A percentile compares a stretch with the other conserved stretches of the same genome.
Evolutionary conservation across 2,113 vertebrate species (phyloP).

Genomic region (Hiodon alosoides): DNA sequence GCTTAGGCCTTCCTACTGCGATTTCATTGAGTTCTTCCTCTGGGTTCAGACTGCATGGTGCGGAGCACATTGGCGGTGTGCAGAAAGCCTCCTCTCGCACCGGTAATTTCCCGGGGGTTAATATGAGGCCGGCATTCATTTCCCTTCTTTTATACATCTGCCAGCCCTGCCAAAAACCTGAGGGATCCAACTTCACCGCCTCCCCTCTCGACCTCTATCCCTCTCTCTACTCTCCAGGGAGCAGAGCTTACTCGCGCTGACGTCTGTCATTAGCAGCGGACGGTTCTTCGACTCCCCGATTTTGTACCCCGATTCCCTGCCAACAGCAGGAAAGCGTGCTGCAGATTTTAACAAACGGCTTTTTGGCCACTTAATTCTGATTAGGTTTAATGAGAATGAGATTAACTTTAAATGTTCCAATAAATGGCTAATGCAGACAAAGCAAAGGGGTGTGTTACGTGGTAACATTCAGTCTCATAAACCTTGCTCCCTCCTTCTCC

Average conservation of each 20-base stretch:
- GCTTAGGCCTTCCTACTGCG: neutral
- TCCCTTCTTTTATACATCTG: neutral
- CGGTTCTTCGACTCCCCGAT: neutral
- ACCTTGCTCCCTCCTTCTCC: neutral
- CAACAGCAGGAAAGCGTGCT: neutral
- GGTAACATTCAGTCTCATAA: neutral
- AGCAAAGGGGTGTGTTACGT: neutral
- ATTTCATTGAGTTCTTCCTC: neutral
- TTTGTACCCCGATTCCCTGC: neutral
- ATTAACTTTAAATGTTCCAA: neutral
- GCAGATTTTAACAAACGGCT: too few species aligned
- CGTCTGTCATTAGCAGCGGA: neutral
- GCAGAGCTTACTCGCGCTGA: too few species aligned
- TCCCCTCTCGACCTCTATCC: neutral
- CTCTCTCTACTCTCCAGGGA: neutral
- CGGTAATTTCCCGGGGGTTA: neutral
- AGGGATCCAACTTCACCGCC: neutral
- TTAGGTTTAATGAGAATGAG: constrained; percentile 13
- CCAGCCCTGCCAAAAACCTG: neutral
- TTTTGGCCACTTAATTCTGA: neutral
- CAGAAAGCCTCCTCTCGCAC: neutral
- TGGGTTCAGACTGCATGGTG: neutral
- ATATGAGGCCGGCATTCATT: neutral
- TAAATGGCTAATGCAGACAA: neutral
- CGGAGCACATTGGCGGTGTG: neutral